phyloP scores from a whole-genome alignment of 30 jellyfish, hydroid and myxozoan species.

The Pseudorhiza aurosa region DNA sequence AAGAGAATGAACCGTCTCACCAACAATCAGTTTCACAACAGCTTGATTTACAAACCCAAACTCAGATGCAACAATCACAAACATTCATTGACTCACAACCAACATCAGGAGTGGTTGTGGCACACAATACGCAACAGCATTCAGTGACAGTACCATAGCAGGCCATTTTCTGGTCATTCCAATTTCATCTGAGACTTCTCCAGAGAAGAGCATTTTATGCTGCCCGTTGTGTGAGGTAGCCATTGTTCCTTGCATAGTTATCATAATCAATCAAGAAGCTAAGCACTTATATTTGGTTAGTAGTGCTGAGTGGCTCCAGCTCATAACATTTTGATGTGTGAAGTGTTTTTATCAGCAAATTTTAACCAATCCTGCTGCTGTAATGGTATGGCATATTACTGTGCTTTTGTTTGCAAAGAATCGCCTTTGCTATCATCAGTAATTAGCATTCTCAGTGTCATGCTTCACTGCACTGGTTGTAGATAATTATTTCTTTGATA shows the following conservation, averaged over 20 bases:
- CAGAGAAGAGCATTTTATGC: no score
- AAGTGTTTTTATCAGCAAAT: neutral
- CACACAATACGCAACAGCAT: conserved; percentile 33
- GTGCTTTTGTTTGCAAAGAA: neutral
- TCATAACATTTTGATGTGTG: neutral
- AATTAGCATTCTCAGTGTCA: no score
- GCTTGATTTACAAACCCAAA: conserved; percentile 20
- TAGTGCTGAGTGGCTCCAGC: neutral
- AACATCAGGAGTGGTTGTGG: conserved; percentile 37
- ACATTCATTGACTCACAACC: conserved; percentile 38
- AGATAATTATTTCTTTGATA: no score
- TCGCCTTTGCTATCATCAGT: no score
- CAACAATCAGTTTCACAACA: conserved; percentile 26
- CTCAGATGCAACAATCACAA: conserved; percentile 59
- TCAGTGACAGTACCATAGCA: conserved; percentile 56
- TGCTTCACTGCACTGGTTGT: no score
- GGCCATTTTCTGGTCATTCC: neutral
- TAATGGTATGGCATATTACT: neutral
- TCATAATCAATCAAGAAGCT: no score
- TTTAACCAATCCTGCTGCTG: neutral
- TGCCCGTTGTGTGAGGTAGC: no score
- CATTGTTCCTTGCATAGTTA: no score
- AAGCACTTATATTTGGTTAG: neutral
- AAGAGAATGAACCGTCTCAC: conserved; percentile 23
- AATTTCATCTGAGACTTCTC: no score